These are phyloP conservation scores for Pipistrellus pipistrellus DNA, from an alignment of 2,797 vertebrate genomes.

Conservation along the genomic window DNA sequence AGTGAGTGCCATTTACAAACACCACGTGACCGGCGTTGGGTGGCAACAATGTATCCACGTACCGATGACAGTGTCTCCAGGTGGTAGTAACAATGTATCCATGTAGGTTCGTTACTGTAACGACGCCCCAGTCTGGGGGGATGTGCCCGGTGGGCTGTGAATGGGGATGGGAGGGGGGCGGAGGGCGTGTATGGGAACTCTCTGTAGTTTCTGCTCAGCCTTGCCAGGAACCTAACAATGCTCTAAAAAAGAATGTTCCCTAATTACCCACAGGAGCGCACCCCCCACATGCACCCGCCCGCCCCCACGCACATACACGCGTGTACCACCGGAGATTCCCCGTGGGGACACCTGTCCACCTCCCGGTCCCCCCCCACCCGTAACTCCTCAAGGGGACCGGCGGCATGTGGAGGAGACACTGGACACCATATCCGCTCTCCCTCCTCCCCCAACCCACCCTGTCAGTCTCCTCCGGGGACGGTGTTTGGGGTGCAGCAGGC, in stretches of 20 bases:
- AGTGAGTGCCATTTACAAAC: not conserved
- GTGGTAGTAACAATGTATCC: fast-evolving
- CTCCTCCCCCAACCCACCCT: constrained; percentile 49
- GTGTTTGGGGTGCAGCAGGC: not conserved
- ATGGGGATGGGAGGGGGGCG: too few relatives aligned
- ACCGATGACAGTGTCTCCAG: too few relatives aligned
- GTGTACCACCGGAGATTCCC: not conserved
- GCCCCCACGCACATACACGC: too few relatives aligned
- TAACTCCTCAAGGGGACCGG: not conserved
- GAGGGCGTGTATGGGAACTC: fast-evolving
- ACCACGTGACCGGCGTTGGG: not conserved
- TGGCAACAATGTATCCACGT: too few relatives aligned
- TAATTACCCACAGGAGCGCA: not conserved
- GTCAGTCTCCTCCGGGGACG: not conserved
- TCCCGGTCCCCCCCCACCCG: not conserved
- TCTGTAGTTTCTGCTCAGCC: not conserved
- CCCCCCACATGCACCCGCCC: not conserved
- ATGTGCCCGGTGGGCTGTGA: fast-evolving
- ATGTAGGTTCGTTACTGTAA: fast-evolving
- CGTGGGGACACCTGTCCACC: not conserved
- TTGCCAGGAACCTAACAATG: not conserved
- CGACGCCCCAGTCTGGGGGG: not conserved
- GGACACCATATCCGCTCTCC: constrained; percentile 33
- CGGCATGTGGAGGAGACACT: not conserved
- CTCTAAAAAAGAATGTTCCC: not conserved